phyloP scores from a whole-genome alignment of 2,113 vertebrate genomes.

The Myiopsitta monachus region DNA sequence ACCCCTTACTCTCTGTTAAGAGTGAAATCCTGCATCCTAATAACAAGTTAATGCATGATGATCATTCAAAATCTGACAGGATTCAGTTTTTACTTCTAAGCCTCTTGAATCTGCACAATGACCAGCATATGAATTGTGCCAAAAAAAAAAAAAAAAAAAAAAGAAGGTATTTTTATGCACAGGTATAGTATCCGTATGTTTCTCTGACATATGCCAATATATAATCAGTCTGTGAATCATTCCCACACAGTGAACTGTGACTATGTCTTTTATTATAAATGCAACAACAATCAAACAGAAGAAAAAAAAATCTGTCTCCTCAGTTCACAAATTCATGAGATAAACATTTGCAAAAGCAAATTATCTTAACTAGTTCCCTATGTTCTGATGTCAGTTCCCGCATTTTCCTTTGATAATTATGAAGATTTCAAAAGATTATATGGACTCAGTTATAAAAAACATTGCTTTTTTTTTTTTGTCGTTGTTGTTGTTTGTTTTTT shows the following conservation, averaged over 20 bases:
- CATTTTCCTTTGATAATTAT: not conserved
- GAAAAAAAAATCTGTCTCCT: not conserved
- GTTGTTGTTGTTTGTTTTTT: not conserved
- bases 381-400: not conserved
- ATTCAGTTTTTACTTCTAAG: not conserved
- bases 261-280: not conserved
- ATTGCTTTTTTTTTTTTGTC: not conserved
- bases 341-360: not conserved
- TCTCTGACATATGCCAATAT: not conserved
- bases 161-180: not conserved
- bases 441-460: not conserved
- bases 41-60: not conserved
- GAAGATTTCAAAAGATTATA: not conserved
- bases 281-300: not conserved
- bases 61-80: not conserved
- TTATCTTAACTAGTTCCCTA: not conserved
- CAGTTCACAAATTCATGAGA: not conserved
- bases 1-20: not conserved
- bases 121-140: not conserved
- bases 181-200: not conserved
- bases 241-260: not conserved
- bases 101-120: not conserved
- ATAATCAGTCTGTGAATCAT: not conserved
- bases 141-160: not conserved
- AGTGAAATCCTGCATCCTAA: not conserved